Evolutionary conservation across 2,888 invertebrate species (phyloP).

Genomic region (Molorchus minor): DNA sequence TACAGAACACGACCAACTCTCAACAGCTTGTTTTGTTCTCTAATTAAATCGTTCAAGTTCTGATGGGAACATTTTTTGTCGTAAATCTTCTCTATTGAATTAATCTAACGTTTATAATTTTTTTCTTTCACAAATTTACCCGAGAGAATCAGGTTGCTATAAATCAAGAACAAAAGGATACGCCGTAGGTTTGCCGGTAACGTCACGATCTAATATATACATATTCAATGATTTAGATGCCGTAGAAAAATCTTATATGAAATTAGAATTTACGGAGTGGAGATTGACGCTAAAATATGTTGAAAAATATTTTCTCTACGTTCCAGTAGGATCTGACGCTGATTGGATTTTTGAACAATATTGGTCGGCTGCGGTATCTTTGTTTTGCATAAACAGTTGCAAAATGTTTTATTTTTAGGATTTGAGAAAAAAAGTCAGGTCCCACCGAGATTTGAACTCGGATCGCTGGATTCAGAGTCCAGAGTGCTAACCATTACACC

Average conservation of each 20-base stretch:
- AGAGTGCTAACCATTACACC: conserved; percentile 74
- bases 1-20: conserved; percentile 26
- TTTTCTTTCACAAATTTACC: conserved; percentile 47
- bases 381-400: neutral
- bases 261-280: neutral
- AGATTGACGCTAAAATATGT: too few relatives aligned
- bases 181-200: neutral
- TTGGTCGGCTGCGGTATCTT: neutral
- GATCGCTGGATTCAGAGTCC: conserved; percentile 72
- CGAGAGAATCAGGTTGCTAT: conserved; percentile 40
- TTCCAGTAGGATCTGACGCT: too few relatives aligned
- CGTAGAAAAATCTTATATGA: neutral
- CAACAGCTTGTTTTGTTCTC: conserved; percentile 28
- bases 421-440: conserved; percentile 55
- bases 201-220: neutral
- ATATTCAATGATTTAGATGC: neutral
- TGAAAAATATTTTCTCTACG: too few relatives aligned
- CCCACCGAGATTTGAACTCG: conserved; percentile 71
- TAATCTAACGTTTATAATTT: conserved; percentile 50
- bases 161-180: conserved; percentile 41
- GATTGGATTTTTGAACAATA: neutral
- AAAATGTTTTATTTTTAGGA: neutral
- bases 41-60: conserved; percentile 37
- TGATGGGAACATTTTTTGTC: conserved; percentile 30
- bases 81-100: conserved; percentile 45